These are phyloP conservation scores for Sebastiscus albofasciatus DNA, from an alignment of 2,797 vertebrate genomes.

Conservation along the genomic window DNA sequence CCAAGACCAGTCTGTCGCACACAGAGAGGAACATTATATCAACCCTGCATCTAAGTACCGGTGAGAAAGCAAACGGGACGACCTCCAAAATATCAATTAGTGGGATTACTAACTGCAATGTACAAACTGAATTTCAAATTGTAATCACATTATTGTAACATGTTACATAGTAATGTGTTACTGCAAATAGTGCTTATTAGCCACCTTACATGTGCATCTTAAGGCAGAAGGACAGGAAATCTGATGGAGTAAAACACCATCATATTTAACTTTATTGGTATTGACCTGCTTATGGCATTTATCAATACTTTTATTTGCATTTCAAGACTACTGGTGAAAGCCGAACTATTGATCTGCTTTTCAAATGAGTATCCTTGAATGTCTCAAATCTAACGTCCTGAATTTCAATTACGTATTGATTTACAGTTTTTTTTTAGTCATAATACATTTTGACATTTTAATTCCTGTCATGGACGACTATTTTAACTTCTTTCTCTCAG, in stretches of 20 bases:
- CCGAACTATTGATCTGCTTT: slow-evolving; percentile 26
- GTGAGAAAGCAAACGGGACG: background rate
- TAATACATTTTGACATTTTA: slow-evolving; percentile 13
- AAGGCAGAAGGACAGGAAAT: background rate
- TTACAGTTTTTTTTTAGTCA: slow-evolving; percentile 20
- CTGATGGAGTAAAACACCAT: background rate
- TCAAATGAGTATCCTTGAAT: slow-evolving; percentile 25
- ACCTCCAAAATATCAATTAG: background rate
- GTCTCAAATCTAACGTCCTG: background rate
- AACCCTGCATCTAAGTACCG: background rate
- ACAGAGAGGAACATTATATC: background rate
- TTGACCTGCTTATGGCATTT: background rate
- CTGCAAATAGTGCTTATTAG: background rate
- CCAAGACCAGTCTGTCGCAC: background rate
- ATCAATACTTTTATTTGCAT: slow-evolving; percentile 26
- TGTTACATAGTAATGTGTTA: background rate
- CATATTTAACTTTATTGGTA: slow-evolving; percentile 6
- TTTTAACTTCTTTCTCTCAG: background rate
- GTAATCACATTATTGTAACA: background rate
- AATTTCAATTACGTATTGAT: slow-evolving; percentile 26
- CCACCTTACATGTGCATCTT: background rate
- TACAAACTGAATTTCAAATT: background rate
- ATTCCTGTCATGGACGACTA: background rate
- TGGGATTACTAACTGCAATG: background rate
- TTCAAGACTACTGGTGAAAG: slow-evolving; percentile 3